These are phyloP conservation scores for Zaprionus nigranus DNA, from an alignment of 1,140 invertebrate genomes.

Conservation along the genomic window DNA sequence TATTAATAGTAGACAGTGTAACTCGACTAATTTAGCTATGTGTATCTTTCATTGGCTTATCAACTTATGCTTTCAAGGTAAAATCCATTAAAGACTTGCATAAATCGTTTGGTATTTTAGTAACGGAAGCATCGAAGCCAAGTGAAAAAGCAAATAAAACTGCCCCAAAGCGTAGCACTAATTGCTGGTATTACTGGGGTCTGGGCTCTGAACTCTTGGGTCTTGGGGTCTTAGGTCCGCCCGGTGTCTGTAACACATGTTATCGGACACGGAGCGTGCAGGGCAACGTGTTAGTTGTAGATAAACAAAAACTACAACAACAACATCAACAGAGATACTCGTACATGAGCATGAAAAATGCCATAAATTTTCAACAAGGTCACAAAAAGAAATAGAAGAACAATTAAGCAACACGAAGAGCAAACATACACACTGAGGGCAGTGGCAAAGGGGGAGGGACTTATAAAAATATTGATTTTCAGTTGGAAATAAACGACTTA, in stretches of 20 bases:
- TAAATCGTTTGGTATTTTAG: slow-evolving; percentile 22
- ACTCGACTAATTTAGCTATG: not conserved
- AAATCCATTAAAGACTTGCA: slow-evolving; percentile 30
- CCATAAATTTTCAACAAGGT: slow-evolving; percentile 80
- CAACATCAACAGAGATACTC: slow-evolving; percentile 5
- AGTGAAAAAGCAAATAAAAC: slow-evolving; percentile 32
- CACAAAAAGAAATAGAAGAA: slow-evolving; percentile 60
- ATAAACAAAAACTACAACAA: slow-evolving; percentile 60
- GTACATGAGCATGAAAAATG: slow-evolving; percentile 47
- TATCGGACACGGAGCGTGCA: slow-evolving; percentile 44
- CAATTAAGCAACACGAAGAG: slow-evolving; percentile 61
- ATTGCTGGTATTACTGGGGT: slow-evolving; percentile 39
- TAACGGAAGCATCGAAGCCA: slow-evolving; percentile 32
- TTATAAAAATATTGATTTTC: slow-evolving; percentile 66
- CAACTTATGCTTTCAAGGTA: slow-evolving; percentile 18
- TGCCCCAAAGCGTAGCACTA: slow-evolving; percentile 37
- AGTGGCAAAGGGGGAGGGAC: slow-evolving; percentile 13
- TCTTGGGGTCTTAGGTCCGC: not conserved
- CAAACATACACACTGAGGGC: slow-evolving; percentile 30
- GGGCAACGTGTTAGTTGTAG: slow-evolving; percentile 61
- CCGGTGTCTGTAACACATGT: slow-evolving; percentile 53
- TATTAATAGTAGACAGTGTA: not conserved
- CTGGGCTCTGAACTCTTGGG: not conserved
- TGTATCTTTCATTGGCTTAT: not conserved
- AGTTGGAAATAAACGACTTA: slow-evolving; percentile 47